These are phyloP conservation scores for Pararge aegeria DNA, from an alignment of 1,140 invertebrate species.

Conservation along the genomic window DNA sequence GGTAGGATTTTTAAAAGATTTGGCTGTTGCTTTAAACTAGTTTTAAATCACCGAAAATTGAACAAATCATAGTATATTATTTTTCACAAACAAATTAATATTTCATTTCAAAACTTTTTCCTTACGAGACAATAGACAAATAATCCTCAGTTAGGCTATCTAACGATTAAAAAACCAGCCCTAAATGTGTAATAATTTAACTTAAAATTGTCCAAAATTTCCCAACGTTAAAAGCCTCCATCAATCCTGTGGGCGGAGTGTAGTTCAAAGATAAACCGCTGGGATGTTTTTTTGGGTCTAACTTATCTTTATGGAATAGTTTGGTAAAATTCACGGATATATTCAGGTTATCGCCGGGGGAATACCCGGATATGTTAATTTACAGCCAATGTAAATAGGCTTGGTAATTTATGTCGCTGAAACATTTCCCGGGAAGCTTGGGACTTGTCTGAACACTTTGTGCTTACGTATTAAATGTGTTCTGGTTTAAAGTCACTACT, in stretches of 20 bases:
- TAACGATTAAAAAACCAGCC: no score
- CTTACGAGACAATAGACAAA: no score
- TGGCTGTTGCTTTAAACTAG: no score
- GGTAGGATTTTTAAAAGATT: no score
- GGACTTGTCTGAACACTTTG: constrained; percentile 8
- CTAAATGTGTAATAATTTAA: neutral
- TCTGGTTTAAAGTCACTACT: neutral
- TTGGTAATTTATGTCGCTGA: constrained; percentile 62
- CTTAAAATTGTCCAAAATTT: neutral
- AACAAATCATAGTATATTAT: no score
- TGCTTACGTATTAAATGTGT: neutral
- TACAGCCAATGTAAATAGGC: constrained; percentile 61
- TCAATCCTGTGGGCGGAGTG: neutral
- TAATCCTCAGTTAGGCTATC: no score
- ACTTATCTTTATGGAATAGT: constrained; percentile 28
- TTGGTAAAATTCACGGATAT: constrained; percentile 33
- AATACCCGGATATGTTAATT: constrained; percentile 68
- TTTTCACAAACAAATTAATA: no score
- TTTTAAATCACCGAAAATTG: no score
- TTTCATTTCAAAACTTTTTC: no score
- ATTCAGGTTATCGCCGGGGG: constrained; percentile 55
- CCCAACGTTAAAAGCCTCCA: neutral
- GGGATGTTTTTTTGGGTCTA: constrained; percentile 14
- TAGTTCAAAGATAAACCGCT: constrained; percentile 9
- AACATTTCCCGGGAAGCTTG: constrained; percentile 25